phyloP scores from a whole-genome alignment of 1,140 invertebrate species.

The Aphelenchoides fujianensis region DNA sequence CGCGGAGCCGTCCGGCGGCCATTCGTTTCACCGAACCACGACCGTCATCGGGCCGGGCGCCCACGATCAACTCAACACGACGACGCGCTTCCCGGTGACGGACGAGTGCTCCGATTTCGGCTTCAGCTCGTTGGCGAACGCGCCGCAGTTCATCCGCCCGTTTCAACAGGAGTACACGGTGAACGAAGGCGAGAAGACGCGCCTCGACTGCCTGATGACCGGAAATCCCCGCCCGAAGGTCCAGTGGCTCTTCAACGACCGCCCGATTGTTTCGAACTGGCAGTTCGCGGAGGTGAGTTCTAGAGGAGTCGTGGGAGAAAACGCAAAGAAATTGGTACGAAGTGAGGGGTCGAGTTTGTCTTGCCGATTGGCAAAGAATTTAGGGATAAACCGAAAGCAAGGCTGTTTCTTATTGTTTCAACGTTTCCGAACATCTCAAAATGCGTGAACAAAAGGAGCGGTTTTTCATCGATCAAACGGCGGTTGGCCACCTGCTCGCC shows the following conservation, averaged over 20 bases:
- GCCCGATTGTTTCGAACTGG: conserved; percentile 60
- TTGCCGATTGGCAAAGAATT: no score
- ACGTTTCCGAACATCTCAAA: no score
- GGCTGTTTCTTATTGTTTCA: no score
- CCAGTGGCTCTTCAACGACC: conserved; percentile 66
- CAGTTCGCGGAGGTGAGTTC: conserved; percentile 55
- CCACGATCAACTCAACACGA: neutral
- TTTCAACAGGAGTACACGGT: conserved; percentile 62
- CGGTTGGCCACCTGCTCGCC: no score
- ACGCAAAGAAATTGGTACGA: no score
- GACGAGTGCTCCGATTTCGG: conserved; percentile 8
- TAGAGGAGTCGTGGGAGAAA: no score
- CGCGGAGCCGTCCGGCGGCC: neutral
- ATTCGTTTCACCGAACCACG: neutral
- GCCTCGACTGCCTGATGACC: conserved; percentile 64
- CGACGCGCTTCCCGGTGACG: conserved; percentile 19
- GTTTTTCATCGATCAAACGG: no score
- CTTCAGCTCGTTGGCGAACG: conserved; percentile 32
- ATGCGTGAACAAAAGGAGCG: no score
- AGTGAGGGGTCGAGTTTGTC: no score
- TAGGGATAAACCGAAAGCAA: no score
- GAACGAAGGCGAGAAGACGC: conserved; percentile 63
- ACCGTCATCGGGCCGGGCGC: neutral
- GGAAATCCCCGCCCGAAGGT: conserved; percentile 66
- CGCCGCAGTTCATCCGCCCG: conserved; percentile 57